A percentile compares a stretch with the other conserved stretches of the same genome.
Evolutionary conservation across 2,113 vertebrate species (phyloP).

Genomic region (Choloepus hoffmanni): DNA sequence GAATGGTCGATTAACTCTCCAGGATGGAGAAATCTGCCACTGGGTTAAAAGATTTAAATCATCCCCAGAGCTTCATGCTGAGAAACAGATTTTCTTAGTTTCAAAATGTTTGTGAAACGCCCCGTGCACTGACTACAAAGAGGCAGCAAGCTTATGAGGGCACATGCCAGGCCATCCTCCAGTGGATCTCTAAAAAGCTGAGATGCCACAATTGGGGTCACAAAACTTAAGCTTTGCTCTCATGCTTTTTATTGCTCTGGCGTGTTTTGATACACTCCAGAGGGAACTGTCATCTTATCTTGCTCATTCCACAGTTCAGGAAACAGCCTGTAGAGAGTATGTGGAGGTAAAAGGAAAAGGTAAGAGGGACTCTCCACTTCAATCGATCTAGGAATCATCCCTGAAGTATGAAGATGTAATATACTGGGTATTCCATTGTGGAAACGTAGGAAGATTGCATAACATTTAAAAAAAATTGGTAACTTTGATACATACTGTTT

Average conservation of each 20-base stretch:
- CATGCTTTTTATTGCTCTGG: constrained; percentile 64
- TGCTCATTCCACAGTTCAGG: constrained; percentile 12
- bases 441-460: not conserved
- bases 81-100: constrained; percentile 50
- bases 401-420: not conserved
- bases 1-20: not conserved
- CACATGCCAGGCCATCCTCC: not conserved
- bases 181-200: constrained; percentile 60
- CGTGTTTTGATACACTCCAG: constrained; percentile 63
- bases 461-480: not conserved
- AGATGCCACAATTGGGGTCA: constrained; percentile 60
- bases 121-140: not conserved
- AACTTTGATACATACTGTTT: not conserved
- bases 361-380: not conserved
- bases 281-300: constrained; percentile 54
- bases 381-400: not conserved
- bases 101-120: constrained; percentile 44
- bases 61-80: constrained; percentile 31
- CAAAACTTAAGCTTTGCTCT: constrained; percentile 72
- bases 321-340: constrained; percentile 14
- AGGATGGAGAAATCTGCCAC: constrained; percentile 18
- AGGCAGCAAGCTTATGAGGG: not conserved
- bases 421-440: not conserved
- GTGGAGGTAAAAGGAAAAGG: not conserved
- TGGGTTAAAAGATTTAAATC: constrained; percentile 61